Evolutionary conservation across 2,797 vertebrate genomes (phyloP).

Genomic region (Sciurus carolinensis): DNA sequence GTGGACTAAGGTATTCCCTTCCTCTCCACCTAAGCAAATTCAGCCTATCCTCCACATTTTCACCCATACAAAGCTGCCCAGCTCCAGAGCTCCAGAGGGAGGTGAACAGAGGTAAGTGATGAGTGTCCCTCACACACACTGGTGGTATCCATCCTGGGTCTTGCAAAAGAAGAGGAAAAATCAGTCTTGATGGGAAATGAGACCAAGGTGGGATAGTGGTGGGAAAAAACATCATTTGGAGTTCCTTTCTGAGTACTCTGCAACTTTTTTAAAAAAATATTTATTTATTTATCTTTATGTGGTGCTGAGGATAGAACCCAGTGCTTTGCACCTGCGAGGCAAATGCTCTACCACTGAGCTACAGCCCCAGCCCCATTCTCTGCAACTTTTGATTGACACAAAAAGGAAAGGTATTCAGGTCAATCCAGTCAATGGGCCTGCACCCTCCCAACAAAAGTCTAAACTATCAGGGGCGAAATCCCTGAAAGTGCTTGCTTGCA

Average conservation of each 20-base stretch:
- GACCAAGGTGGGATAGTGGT: background rate
- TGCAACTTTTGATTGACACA: background rate
- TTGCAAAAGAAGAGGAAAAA: background rate
- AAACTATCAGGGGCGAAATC: background rate
- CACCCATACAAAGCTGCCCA: conserved; percentile 86
- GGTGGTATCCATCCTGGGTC: background rate
- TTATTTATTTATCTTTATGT: too few relatives aligned
- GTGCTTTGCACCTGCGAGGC: too few relatives aligned
- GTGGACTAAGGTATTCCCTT: background rate
- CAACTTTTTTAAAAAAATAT: background rate
- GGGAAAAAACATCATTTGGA: background rate
- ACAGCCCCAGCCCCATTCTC: background rate
- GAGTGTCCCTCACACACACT: background rate
- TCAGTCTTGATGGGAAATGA: background rate
- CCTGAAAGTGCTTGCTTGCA: background rate
- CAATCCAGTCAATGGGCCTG: background rate
- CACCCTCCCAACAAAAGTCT: background rate
- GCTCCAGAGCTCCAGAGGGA: conserved; percentile 91
- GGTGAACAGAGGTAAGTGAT: conserved; percentile 92
- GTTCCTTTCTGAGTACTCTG: background rate
- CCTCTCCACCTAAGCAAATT: background rate
- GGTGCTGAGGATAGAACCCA: too few relatives aligned
- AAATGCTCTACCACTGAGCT: too few relatives aligned
- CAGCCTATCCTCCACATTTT: background rate
- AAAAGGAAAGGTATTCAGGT: background rate